Base-by-base conservation (phyloP, 2,113 vertebrate species). In the Esox niger region DNA sequence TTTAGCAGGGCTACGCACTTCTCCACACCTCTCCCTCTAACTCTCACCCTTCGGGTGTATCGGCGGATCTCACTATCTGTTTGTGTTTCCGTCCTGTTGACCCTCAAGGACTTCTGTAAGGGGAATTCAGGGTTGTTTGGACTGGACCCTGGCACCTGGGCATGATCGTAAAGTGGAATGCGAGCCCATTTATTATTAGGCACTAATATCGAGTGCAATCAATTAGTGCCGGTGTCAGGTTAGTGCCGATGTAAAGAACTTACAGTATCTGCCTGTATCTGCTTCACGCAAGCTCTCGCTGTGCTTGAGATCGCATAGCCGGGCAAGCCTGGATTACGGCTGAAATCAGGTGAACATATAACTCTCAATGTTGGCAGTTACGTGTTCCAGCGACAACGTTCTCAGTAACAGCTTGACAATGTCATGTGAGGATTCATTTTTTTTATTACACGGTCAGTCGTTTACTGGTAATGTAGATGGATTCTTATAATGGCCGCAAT, bases 1-100 rank as follows among this genome's bases (percentile, higher is more conserved):
- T 87, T 87, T 91, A 92, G 84, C 8, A 17, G 27, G 66, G 35
- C 78, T 81, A 82, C 72, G 84, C 78, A 78, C 82, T 71, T 74
- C 81, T 9, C 0, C 81, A 86, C 82, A 75, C 78, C 79, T 87
- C 71, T 84, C 75, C 67, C 80, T 71, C 74, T 66, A 61, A 67
- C 62, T 52, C 60, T 82, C 83, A 63, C 73, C 65, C 38, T 65
- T 61, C 23, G 26, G 61, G 64, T 10, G 13, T 2, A 25, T 70
- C 58, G 79, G 79, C 74, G 70, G 57, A 27, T 75, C 75, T 81
- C 73, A 33, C 74, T 63, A 63, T 71, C 68, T 66, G 21, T 61
- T 58, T 64, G 43, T 65, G n/a, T 62, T 27, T 73, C 71, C 31
- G 27, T 68, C 21, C n/a, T 21, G n/a, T 29, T 65, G 63, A 21